Evolutionary conservation across 2,888 invertebrate genomes (phyloP).

Genomic region (Ligdia adustata): DNA sequence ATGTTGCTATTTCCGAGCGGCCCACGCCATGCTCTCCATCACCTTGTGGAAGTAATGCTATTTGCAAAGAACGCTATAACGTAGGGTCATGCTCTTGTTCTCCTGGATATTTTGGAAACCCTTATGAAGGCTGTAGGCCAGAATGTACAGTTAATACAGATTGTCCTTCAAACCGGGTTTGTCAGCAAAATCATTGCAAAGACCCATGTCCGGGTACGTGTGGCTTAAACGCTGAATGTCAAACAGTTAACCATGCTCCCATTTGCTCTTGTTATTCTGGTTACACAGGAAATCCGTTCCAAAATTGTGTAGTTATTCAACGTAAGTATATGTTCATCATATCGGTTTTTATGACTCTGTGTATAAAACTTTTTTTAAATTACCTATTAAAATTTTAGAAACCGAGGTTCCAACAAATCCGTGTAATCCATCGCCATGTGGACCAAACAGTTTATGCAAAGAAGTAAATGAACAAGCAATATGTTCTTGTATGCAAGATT

Average conservation of each 20-base stretch:
- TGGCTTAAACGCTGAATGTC: conserved; percentile 88
- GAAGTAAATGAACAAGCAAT: conserved; percentile 88
- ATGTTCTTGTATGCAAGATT: conserved; percentile 88
- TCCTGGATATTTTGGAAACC: conserved; percentile 86
- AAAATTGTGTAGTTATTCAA: conserved; percentile 59
- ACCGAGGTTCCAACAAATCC: conserved; percentile 75
- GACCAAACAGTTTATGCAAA: conserved; percentile 91
- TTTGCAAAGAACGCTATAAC: conserved; percentile 87
- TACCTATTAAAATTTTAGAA: conserved; percentile 62
- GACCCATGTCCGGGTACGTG: conserved; percentile 91
- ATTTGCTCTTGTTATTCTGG: conserved; percentile 87
- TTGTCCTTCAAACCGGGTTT: conserved; percentile 88
- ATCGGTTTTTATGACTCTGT: no score
- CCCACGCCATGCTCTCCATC: conserved; percentile 87
- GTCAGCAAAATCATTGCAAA: conserved; percentile 89
- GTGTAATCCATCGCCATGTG: conserved; percentile 91
- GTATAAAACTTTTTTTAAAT: no score
- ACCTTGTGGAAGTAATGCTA: conserved; percentile 89
- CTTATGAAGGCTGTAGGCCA: conserved; percentile 88
- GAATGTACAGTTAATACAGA: conserved; percentile 90
- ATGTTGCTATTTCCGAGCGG: conserved; percentile 58
- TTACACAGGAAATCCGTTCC: conserved; percentile 86
- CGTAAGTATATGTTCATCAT: conserved; percentile 61
- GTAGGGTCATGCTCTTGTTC: conserved; percentile 89
- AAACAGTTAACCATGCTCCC: conserved; percentile 88